A percentile compares a stretch with the other conserved stretches of the same genome.
phyloP scores from a whole-genome alignment of 2,888 invertebrate genomes.

The Copidosoma aretas region DNA sequence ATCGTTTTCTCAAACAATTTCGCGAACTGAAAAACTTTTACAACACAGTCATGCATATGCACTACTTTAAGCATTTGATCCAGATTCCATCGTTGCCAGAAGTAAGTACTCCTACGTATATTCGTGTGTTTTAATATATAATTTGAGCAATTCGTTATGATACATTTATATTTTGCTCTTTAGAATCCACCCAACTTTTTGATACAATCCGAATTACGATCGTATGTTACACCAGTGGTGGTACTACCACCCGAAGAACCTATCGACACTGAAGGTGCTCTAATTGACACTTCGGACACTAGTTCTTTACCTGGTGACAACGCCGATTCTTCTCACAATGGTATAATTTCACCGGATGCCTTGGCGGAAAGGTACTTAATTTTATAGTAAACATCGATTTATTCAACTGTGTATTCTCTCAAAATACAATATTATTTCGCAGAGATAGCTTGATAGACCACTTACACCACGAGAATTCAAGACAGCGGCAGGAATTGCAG shows the following conservation, averaged over 20 bases:
- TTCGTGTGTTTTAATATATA: too few relatives aligned
- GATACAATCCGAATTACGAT: conserved; percentile 87
- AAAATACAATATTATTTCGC: conserved; percentile 34
- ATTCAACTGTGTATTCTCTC: not conserved
- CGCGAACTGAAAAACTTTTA: conserved; percentile 89
- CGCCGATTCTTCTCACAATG: conserved; percentile 58
- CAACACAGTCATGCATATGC: conserved; percentile 88
- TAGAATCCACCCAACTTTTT: conserved; percentile 93
- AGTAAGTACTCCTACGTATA: conserved; percentile 61
- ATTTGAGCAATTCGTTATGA: too few relatives aligned
- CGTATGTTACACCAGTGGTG: conserved; percentile 94
- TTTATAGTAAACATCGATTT: not conserved
- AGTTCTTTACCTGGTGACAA: conserved; percentile 59
- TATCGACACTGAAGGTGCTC: conserved; percentile 67
- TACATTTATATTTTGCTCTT: conserved; percentile 26
- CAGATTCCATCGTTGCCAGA: conserved; percentile 91
- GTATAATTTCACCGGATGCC: conserved; percentile 64
- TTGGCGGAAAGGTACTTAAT: conserved; percentile 61
- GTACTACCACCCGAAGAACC: conserved; percentile 76
- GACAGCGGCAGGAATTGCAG: conserved; percentile 68
- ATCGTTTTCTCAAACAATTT: conserved; percentile 90
- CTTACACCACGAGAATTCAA: conserved; percentile 77
- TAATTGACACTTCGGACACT: conserved; percentile 75
- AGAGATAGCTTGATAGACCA: conserved; percentile 82
- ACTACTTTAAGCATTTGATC: conserved; percentile 96